phyloP scores from a whole-genome alignment of 2,888 invertebrate species.

The Nomada fucata region DNA sequence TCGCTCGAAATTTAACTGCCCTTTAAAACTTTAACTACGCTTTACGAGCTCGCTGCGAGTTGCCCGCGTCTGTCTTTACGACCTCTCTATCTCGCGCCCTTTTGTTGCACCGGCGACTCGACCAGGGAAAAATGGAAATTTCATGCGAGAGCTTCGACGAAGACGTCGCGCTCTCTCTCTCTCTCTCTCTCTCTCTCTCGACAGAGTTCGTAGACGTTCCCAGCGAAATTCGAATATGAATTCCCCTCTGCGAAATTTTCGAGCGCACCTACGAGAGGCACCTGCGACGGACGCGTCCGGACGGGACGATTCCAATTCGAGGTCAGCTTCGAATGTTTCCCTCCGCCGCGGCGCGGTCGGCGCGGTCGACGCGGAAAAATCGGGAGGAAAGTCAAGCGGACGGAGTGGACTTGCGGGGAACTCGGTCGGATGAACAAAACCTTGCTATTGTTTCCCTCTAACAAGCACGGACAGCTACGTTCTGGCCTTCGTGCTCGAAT shows the following conservation, averaged over 20 bases:
- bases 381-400: slow-evolving; percentile 37
- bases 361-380: slow-evolving; percentile 11
- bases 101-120: slow-evolving; percentile 63
- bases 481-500: slow-evolving; percentile 58
- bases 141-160: slow-evolving; percentile 40
- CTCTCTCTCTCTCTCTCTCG: not conserved
- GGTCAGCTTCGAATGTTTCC: too few species aligned
- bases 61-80: slow-evolving; percentile 68
- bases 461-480: slow-evolving; percentile 62
- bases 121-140: slow-evolving; percentile 65
- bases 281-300: too few species aligned
- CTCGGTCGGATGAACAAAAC: slow-evolving; percentile 36
- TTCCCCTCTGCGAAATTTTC: not conserved
- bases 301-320: too few species aligned
- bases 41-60: slow-evolving; percentile 69
- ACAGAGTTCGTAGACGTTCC: slow-evolving; percentile 42
- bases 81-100: slow-evolving; percentile 66
- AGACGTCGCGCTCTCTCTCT: not conserved
- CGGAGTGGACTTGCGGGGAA: slow-evolving; percentile 25
- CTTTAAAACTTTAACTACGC: slow-evolving; percentile 78
- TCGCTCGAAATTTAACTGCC: slow-evolving; percentile 82
- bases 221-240: slow-evolving; percentile 22
- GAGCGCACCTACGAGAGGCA: too few species aligned
- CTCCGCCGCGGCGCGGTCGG: not conserved
- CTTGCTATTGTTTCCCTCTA: slow-evolving; percentile 62